Evolutionary conservation across 2,888 invertebrate species (phyloP).

Genomic region (Drosophila atripex): DNA sequence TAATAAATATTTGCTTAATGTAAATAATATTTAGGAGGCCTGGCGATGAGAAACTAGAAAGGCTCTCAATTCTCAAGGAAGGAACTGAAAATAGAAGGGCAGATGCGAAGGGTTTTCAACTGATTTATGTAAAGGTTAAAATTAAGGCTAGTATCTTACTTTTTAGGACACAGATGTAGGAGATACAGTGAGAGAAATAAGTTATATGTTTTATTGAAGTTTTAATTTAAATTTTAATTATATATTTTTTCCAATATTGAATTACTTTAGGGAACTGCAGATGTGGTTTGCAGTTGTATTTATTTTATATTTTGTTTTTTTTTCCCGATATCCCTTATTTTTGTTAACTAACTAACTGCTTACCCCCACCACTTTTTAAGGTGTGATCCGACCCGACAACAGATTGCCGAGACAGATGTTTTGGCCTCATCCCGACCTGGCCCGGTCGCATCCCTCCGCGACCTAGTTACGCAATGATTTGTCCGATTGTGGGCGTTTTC

Average conservation of each 20-base stretch:
- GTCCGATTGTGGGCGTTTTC: conserved; percentile 39
- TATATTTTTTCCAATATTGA: too few species aligned
- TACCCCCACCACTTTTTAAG: conserved; percentile 11
- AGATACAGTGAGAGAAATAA: not conserved
- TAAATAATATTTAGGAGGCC: not conserved
- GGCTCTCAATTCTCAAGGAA: not conserved
- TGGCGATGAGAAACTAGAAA: not conserved
- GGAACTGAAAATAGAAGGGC: not conserved
- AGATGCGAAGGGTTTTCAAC: not conserved
- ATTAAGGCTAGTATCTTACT: not conserved
- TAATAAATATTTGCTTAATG: not conserved
- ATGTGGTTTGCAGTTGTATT: too few species aligned
- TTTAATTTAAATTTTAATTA: too few species aligned
- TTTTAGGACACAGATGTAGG: too few species aligned
- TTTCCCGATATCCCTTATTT: not conserved
- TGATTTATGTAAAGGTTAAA: too few species aligned
- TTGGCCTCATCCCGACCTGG: conserved; percentile 22
- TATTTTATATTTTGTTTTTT: too few species aligned
- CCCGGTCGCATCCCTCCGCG: conserved; percentile 1
- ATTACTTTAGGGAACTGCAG: too few species aligned
- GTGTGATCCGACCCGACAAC: conserved; percentile 35
- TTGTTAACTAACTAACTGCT: not conserved
- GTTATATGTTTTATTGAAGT: too few species aligned
- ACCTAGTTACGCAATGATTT: conserved; percentile 45
- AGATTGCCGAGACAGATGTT: conserved; percentile 44